Base-by-base conservation (phyloP, 2,888 invertebrate species). In the Lasioglossum malachurum region DNA sequence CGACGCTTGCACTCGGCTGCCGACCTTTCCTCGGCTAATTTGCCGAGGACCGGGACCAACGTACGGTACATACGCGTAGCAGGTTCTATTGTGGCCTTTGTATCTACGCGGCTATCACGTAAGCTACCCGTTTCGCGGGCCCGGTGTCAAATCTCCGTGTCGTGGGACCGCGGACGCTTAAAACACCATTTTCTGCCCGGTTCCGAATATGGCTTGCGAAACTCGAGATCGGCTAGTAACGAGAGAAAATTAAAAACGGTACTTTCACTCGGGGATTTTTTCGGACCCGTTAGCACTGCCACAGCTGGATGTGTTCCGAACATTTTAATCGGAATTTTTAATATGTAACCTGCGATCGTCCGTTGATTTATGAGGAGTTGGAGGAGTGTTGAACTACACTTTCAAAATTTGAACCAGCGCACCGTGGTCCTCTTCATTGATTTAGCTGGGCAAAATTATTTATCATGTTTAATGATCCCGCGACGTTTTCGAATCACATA, bases 101-200 rank as follows among this genome's bases (percentile, higher is more conserved):
- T 60, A 23, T 73, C 46, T 84, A 74, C 44, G 82, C 8, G 31
- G 8, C 19, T 31, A 81, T 87, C 82, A 73, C 78, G 79, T 72
- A 71, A 74, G 82, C 87, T 92, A 93, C 93, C 91, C 92, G 93
- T 91, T 91, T 91, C 84, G 87, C 90, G 89, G 75, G 91, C 90
- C 82, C 91, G 93, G 94, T 94, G 94, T 94, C 94, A 94, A 93
- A 95, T 94, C 93, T 92, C 92, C 91, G 93, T 85, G 93, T 94
- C 95, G 95, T 95, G 95, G 93, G 95, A 95, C 91, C 92, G 87
- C 64, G 71, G 57, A 27, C 86, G 64, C 64, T 87, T 89, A 84
- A 87, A 87, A 83, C 46, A 41, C 78, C 81, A 86, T 89, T 87
- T 49, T 81, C 80, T 53, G 60, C 14, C 53, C 23, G 23, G 53